Conservation (phyloP, 2,888 invertebrate genomes). For the Cephus pulcher region DNA sequence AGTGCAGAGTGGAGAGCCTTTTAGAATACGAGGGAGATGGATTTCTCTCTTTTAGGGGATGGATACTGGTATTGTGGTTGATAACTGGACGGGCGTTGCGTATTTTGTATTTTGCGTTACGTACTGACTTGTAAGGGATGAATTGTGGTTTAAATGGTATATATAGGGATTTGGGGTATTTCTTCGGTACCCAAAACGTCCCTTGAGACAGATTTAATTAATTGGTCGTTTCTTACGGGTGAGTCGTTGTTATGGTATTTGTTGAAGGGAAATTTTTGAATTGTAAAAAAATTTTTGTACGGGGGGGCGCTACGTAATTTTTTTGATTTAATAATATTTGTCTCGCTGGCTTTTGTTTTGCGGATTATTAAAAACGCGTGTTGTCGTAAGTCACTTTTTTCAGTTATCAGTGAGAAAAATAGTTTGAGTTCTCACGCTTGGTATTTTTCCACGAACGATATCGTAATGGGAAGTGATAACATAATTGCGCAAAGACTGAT, state of each 20-base stretch:
- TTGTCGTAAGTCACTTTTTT: not conserved
- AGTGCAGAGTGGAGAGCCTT: constrained; percentile 44
- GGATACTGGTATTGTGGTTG: not conserved
- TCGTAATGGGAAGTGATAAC: not conserved
- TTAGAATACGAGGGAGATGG: constrained; percentile 41
- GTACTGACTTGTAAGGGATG: not conserved
- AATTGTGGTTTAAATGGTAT: not conserved
- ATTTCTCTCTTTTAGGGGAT: constrained; percentile 38
- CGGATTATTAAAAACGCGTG: too few relatives aligned
- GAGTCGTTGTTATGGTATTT: too few relatives aligned
- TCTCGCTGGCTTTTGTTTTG: too few relatives aligned
- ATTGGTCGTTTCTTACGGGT: not conserved
- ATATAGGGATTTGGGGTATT: not conserved
- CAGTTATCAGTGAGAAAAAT: not conserved
- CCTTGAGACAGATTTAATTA: not conserved
- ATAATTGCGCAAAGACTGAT: not conserved
- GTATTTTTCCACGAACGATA: not conserved
- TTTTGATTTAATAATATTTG: too few relatives aligned
- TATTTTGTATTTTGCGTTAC: not conserved
- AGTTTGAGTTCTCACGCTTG: not conserved
- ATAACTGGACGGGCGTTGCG: not conserved
- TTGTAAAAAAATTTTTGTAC: too few relatives aligned
- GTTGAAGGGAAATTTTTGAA: too few relatives aligned
- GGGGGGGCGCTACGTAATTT: too few relatives aligned
- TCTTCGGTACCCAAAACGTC: not conserved